Percentiles rank a stretch among this genome's conserved stretches.
Evolutionary conservation across 1,140 invertebrate genomes (phyloP).

Genomic region (Pseudomyrmex gracilis): DNA sequence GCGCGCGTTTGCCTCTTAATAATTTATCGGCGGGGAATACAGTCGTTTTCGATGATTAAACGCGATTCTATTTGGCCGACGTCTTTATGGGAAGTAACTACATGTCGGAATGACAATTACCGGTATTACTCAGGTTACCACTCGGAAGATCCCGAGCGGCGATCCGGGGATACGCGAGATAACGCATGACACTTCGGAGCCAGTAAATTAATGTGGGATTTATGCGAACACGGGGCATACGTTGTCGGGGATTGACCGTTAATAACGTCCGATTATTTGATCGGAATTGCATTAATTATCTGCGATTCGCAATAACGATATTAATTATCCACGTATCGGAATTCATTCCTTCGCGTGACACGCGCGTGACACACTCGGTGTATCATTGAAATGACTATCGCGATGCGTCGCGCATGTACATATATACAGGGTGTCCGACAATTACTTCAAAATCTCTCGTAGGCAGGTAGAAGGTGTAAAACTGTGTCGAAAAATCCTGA

Average conservation of each 20-base stretch:
- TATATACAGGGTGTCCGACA: too few species aligned
- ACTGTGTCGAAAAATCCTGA: too few species aligned
- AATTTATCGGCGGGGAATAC: neutral
- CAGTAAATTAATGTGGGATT: slow-evolving; percentile 57
- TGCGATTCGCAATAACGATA: slow-evolving; percentile 43
- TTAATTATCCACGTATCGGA: slow-evolving; percentile 37
- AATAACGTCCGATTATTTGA: slow-evolving; percentile 51
- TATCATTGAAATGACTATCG: neutral
- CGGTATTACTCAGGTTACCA: slow-evolving; percentile 38
- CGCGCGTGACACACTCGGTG: neutral
- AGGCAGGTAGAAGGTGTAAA: too few species aligned
- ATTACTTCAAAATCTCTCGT: too few species aligned
- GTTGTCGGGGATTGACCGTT: slow-evolving; percentile 39
- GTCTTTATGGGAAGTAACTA: slow-evolving; percentile 10
- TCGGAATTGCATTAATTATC: slow-evolving; percentile 59
- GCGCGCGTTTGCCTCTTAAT: neutral
- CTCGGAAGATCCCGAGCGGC: slow-evolving; percentile 25
- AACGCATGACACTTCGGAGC: slow-evolving; percentile 35
- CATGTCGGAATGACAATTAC: slow-evolving; percentile 25
- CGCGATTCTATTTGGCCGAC: slow-evolving; percentile 23
- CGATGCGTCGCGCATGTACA: neutral
- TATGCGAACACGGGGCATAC: slow-evolving; percentile 29
- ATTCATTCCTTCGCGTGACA: slow-evolving; percentile 16
- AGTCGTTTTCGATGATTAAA: slow-evolving; percentile 28
- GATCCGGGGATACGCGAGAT: slow-evolving; percentile 32